Conservation (phyloP, 1,140 invertebrate species). For the Drosophila ambigua region DNA sequence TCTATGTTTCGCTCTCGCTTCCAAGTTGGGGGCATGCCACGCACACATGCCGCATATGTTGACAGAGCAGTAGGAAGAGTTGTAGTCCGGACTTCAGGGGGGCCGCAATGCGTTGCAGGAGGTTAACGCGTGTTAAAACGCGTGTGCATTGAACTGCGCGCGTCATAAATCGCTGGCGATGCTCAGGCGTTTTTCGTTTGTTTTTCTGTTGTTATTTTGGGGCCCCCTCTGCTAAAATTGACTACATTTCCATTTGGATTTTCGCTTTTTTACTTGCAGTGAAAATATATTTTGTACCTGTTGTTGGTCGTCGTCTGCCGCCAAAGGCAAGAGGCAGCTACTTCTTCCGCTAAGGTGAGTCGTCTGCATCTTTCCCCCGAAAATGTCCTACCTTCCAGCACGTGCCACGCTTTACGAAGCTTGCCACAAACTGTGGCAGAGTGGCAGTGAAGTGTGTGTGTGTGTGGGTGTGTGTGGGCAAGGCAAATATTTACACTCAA, state of each 20-base stretch:
- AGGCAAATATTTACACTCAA: slow-evolving; percentile 80
- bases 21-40: slow-evolving; percentile 20
- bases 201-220: background rate
- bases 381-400: slow-evolving; percentile 46
- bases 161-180: slow-evolving; percentile 61
- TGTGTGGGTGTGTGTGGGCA: slow-evolving; percentile 24
- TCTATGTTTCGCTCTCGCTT: slow-evolving; percentile 19
- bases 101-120: slow-evolving; percentile 36
- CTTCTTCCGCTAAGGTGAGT: slow-evolving; percentile 28
- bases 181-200: slow-evolving; percentile 15
- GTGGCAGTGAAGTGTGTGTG: slow-evolving; percentile 11
- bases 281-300: slow-evolving; percentile 69
- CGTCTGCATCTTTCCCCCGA: slow-evolving; percentile 43
- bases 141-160: slow-evolving; percentile 65
- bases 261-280: slow-evolving; percentile 43
- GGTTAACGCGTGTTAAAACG: slow-evolving; percentile 38
- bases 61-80: too few species aligned
- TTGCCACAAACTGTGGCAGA: slow-evolving; percentile 21
- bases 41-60: slow-evolving; percentile 30
- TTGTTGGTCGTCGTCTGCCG: slow-evolving; percentile 51
- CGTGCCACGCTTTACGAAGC: slow-evolving; percentile 69
- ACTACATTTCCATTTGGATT: slow-evolving; percentile 21
- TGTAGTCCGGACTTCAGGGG: slow-evolving; percentile 20
- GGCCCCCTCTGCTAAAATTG: slow-evolving; percentile 10
- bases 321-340: slow-evolving; percentile 49